Evolutionary conservation across 2,888 invertebrate species (phyloP), one percentile per base, ranked within the genome.

Genomic region (Sussaba pulchella): DNA sequence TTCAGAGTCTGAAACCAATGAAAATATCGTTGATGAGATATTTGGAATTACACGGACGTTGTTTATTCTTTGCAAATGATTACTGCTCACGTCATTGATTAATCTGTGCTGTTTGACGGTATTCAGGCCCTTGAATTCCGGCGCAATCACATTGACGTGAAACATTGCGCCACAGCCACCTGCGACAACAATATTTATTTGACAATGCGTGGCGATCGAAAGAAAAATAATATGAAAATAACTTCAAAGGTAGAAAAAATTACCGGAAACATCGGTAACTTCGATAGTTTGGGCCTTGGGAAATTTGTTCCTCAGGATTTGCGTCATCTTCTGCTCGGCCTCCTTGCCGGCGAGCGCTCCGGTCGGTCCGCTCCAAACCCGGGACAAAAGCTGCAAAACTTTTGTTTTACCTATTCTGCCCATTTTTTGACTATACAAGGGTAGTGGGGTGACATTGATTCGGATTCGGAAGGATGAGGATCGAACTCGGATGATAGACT

Each of bases 91-190:
- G 83, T 96, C 94, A 47, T 96, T 96, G 5, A 97, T 95, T 36
- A 96, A 90, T 83, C 95, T 93, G 89, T 97, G 96, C 88, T 96
- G 97, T 88, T 96, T 96, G 0, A 96, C 94, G 73, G 94, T 94
- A 24, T 94, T 94, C 41, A 96, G 88, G 12, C 96, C 96, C 89
- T 94, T 92, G 88, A 97, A 97, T 86, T 96, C 96, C 36, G 93
- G 93, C 1, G 96, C 94, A 91, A 95, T 94, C 10, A 97, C 94
- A 87, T 93, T 91, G 45, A 95, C 94, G 92, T 96, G 96, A 92
- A 95, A 97, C 96, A 97, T 96, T 14, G 96, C 96, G 1, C 97
- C 97, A 90, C 97, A 96, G 63, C 97, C 96, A 75, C 97, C 97
- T 94, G 82, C 0, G 39, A 90, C 86, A 69, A 77, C 21, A 59